A percentile compares a stretch with the other conserved stretches of the same genome.
phyloP scores from a whole-genome alignment of 2,113 vertebrate species.

The Nycticebus coucang region DNA sequence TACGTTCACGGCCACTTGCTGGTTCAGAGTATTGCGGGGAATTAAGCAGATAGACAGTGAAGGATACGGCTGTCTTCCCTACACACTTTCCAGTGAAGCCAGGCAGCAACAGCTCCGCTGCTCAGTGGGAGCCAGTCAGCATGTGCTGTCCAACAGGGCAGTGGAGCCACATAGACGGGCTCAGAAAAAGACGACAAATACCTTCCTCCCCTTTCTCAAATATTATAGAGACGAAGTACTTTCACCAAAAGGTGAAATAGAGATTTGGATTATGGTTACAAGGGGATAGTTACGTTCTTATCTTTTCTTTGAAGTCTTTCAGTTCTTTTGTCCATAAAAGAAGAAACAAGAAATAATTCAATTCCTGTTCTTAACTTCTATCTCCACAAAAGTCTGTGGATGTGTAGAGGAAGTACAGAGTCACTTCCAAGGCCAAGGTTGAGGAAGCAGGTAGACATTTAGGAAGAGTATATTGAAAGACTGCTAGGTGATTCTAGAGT shows the following conservation, averaged over 20 bases:
- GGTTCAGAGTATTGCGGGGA: no score
- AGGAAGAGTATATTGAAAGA: background rate
- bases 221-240: background rate
- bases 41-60: background rate
- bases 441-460: background rate
- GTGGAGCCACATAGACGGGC: background rate
- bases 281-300: background rate
- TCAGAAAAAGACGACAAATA: background rate
- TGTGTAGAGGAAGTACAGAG: background rate
- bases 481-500: background rate
- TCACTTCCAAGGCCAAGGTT: background rate
- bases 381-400: background rate
- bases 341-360: background rate
- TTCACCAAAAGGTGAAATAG: background rate
- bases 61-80: background rate
- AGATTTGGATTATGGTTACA: background rate
- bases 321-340: background rate
- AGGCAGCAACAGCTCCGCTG: background rate
- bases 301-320: background rate
- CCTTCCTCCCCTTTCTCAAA: background rate
- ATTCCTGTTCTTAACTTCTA: background rate
- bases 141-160: background rate
- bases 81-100: background rate
- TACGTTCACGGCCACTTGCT: background rate
- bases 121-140: background rate